Evolutionary conservation across 2,113 vertebrate genomes (phyloP).

Genomic region (Heterotilapia buettikoferi): DNA sequence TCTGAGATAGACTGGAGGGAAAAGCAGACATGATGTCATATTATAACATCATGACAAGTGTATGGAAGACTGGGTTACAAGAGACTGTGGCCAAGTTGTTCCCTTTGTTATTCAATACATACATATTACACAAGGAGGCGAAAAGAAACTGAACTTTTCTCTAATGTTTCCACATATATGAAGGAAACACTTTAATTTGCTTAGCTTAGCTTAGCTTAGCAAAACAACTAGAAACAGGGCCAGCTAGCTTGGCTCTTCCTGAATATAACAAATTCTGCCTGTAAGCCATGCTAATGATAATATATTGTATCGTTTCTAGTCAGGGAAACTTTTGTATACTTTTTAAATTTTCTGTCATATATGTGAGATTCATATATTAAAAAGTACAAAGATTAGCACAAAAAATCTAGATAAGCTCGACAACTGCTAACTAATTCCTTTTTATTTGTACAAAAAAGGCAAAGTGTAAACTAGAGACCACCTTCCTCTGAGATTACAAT

Average conservation of each 20-base stretch:
- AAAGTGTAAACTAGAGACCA: neutral
- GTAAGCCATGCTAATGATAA: neutral
- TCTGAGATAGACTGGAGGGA: constrained; percentile 16
- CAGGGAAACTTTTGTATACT: neutral
- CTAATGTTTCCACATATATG: neutral
- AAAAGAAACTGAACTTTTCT: neutral
- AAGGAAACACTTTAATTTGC: neutral
- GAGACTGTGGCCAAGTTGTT: neutral
- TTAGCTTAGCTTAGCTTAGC: neutral
- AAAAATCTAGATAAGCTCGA: neutral
- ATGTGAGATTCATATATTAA: neutral
- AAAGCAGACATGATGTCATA: constrained; percentile 48
- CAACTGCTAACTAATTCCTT: neutral
- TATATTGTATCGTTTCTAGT: neutral
- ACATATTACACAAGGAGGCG: neutral
- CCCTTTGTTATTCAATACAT: neutral
- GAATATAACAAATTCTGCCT: neutral
- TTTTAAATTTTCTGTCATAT: neutral
- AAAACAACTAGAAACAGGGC: neutral
- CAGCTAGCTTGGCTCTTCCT: neutral
- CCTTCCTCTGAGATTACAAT: neutral
- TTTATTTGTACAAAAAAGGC: neutral
- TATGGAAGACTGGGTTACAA: constrained; percentile 4
- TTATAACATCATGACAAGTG: neutral
- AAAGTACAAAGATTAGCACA: neutral